Base-by-base conservation (phyloP, 2,113 vertebrate genomes). In the Elanoides forficatus region DNA sequence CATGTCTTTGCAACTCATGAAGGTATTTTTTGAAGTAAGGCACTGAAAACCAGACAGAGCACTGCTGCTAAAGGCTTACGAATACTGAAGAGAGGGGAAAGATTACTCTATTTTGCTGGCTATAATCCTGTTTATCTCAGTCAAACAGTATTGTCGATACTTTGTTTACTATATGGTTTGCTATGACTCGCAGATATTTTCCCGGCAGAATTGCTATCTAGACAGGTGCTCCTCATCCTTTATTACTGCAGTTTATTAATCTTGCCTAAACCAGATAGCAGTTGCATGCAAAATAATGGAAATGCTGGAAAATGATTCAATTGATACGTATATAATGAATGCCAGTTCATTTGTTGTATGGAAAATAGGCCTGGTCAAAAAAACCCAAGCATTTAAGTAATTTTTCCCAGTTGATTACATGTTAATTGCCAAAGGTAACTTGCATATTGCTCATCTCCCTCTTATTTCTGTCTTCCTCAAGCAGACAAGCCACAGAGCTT, bases 41-140 rank as follows among this genome's bases (percentile, higher is more conserved):
- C 60, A 29, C 60, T 80, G 60, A 74, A 88, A 88, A 58, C 21
- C 23, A 58, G 55, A 14, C 32, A 32, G 34, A 74, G 53, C 15
- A 32, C 48, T 74, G 25, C 48, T 3, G 3, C 43, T 56, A 47
- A 47, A 80, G 48, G 29, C 55, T 74, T 81, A 25, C 32, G 71
- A 55, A 47, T 89, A 55, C n/a, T 74, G 89, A 78, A 59, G 75
- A 71, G 58, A 58, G 22, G 32, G 60, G 48, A 90, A 81, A 59
- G 63, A 71, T 95, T 93, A 42, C 26, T 81, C 29, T 75, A 3
- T 86, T 94, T 89, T 88, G 20, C 60, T 91, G 85, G 55, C 72
- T 84, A 34, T 62, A 89, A 95, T 94, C 72, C 89, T 1, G 18
- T 91, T 96, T 95, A 65, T 96, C 85, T 80, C 86, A 60, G 70